Percentiles rank a stretch among this genome's conserved stretches.
phyloP scores from a whole-genome alignment of 92 coral and sea anemone species.

The Porites cylindrica region DNA sequence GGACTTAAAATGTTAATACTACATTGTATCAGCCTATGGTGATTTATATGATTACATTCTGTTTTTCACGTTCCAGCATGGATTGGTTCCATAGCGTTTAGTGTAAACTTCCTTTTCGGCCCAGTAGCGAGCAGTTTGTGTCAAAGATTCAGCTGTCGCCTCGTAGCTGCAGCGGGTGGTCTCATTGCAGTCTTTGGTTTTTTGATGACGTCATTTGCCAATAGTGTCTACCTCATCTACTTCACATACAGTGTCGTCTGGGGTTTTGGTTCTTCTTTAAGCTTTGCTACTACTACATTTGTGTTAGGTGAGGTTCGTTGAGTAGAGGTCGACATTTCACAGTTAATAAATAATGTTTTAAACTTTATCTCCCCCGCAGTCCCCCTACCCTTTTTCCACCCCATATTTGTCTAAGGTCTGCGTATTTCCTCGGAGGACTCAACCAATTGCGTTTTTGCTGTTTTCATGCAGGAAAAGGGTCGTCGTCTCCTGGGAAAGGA shows the following conservation, averaged over 20 bases:
- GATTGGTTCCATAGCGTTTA: slow-evolving; percentile 94
- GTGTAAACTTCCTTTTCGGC: slow-evolving; percentile 87
- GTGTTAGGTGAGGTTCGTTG: slow-evolving; percentile 66
- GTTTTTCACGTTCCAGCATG: slow-evolving; percentile 68
- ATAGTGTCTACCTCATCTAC: slow-evolving; percentile 84
- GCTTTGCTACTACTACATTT: slow-evolving; percentile 89
- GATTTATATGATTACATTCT: too few relatives aligned
- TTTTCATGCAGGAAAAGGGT: too few relatives aligned
- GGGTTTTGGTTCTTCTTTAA: slow-evolving; percentile 92
- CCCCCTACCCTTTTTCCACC: too few relatives aligned
- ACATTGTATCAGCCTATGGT: too few relatives aligned
- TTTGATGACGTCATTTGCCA: slow-evolving; percentile 86
- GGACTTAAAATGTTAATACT: too few relatives aligned
- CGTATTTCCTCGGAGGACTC: too few relatives aligned
- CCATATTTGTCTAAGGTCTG: too few relatives aligned
- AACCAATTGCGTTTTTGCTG: too few relatives aligned
- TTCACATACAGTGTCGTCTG: slow-evolving; percentile 88
- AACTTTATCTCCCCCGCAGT: background rate
- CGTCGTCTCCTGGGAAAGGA: too few relatives aligned
- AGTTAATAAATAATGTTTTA: background rate
- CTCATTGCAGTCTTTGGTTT: slow-evolving; percentile 84
- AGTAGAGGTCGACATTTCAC: too few relatives aligned
- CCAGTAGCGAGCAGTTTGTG: slow-evolving; percentile 87
- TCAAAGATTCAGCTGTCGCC: slow-evolving; percentile 86
- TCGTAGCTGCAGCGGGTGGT: slow-evolving; percentile 81